Evolutionary conservation across 2,113 vertebrate genomes (phyloP).

Genomic region (Oryzias melastigma): DNA sequence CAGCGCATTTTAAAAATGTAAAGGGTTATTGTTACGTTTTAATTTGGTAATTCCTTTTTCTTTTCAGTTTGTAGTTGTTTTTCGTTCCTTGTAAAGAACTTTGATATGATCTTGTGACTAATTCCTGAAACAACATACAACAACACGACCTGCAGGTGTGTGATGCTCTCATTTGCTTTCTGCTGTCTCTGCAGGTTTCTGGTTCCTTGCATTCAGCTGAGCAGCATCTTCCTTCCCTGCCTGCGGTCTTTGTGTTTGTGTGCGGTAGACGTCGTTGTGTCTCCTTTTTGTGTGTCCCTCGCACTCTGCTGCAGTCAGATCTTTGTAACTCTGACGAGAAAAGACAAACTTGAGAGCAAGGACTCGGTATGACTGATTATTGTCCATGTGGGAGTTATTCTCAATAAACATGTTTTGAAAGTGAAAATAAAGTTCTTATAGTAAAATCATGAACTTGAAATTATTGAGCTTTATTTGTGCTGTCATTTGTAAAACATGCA

Average conservation of each 20-base stretch:
- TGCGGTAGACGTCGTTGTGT: conserved; percentile 68
- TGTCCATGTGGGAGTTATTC: too few species aligned
- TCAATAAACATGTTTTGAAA: too few species aligned
- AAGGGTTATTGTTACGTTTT: too few species aligned
- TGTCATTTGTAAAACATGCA: too few species aligned
- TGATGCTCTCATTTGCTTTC: neutral
- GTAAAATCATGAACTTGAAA: too few species aligned
- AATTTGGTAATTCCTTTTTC: too few species aligned
- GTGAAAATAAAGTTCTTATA: too few species aligned
- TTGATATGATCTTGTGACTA: neutral
- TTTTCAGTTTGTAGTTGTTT: too few species aligned
- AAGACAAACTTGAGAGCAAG: conserved; percentile 35
- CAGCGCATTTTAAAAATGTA: too few species aligned
- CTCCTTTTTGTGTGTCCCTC: conserved; percentile 74
- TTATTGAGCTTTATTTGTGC: too few species aligned
- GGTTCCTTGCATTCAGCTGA: conserved; percentile 78
- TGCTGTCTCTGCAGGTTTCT: conserved; percentile 67
- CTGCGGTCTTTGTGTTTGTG: conserved; percentile 74
- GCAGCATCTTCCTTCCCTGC: conserved; percentile 76
- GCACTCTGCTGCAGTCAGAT: conserved; percentile 75
- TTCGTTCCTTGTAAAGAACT: too few species aligned
- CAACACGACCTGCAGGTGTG: neutral
- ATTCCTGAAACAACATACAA: too few species aligned
- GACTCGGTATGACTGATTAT: conserved; percentile 24
- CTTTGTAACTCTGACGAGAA: conserved; percentile 44